Evolutionary conservation across 2,888 invertebrate species (phyloP).

Genomic region (Volucella bombylans): DNA sequence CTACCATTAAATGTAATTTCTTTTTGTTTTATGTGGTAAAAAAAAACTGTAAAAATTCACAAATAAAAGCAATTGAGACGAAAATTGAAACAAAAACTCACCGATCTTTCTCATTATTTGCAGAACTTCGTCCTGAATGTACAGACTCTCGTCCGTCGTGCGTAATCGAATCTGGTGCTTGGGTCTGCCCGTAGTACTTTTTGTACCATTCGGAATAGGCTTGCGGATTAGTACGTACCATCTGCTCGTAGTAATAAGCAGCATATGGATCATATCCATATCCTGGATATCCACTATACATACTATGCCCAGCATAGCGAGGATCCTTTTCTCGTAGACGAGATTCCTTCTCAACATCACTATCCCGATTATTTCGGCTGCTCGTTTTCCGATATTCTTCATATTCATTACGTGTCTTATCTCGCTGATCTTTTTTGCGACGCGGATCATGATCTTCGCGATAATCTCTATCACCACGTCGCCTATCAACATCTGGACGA

Average conservation of each 20-base stretch:
- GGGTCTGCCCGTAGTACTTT: conserved; percentile 84
- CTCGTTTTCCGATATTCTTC: conserved; percentile 81
- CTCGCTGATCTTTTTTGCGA: conserved; percentile 72
- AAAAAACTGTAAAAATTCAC: conserved; percentile 38
- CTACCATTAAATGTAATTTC: conserved; percentile 37
- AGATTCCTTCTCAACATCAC: conserved; percentile 79
- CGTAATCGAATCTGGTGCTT: conserved; percentile 67
- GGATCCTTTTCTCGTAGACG: conserved; percentile 75
- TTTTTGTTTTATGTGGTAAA: conserved; percentile 29
- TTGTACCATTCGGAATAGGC: conserved; percentile 91
- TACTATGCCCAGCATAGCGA: conserved; percentile 75
- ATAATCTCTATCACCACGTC: conserved; percentile 75
- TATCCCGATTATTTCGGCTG: conserved; percentile 80
- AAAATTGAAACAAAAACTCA: conserved; percentile 80
- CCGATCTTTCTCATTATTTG: conserved; percentile 87
- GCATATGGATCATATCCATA: conserved; percentile 85
- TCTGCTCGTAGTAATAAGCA: conserved; percentile 88
- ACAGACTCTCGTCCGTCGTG: conserved; percentile 89
- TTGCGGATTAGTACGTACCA: conserved; percentile 89
- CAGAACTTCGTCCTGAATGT: conserved; percentile 92
- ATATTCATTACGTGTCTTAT: conserved; percentile 75
- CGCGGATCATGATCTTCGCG: conserved; percentile 76
- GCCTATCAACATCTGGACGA: conserved; percentile 73
- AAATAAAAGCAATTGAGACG: conserved; percentile 5
- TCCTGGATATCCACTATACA: conserved; percentile 76